Percentiles rank a stretch among this genome's conserved stretches.
Conservation (phyloP, 2,113 vertebrate species). For the Petromus typicus region DNA sequence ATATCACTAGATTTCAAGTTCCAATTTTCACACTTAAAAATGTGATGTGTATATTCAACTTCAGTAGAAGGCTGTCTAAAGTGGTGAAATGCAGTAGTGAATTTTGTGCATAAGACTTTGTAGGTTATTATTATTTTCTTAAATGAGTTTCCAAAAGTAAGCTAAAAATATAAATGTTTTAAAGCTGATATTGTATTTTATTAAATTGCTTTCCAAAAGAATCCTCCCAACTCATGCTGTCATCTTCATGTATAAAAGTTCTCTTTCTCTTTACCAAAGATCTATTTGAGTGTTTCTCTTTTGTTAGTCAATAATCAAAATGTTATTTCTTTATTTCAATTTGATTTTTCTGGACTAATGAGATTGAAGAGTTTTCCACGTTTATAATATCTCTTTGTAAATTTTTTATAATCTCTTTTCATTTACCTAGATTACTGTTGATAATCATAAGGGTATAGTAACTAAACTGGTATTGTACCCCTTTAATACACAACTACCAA, state of each 20-base stretch:
- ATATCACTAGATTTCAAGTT: constrained; percentile 36
- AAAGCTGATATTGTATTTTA: not conserved
- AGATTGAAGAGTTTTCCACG: not conserved
- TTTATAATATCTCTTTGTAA: constrained; percentile 17
- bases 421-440: not conserved
- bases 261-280: not conserved
- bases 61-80: constrained; percentile 19
- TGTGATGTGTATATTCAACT: not conserved
- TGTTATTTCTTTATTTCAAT: not conserved
- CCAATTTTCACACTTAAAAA: constrained; percentile 45
- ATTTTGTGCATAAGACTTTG: constrained; percentile 25
- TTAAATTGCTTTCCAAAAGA: constrained; percentile 7
- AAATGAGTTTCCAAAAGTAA: constrained; percentile 25
- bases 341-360: constrained; percentile 1
- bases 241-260: not conserved
- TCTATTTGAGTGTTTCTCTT: not conserved
- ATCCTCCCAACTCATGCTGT: not conserved
- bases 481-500: constrained; percentile 20
- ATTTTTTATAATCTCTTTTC: not conserved
- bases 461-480: constrained; percentile 3
- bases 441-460: not conserved
- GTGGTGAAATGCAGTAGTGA: not conserved
- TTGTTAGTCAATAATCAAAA: constrained; percentile 25
- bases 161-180: constrained; percentile 24
- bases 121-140: not conserved